Evolutionary conservation across 1,140 invertebrate species (phyloP), one percentile per base, ranked within the genome.

Genomic region (Ceratina calcarata): DNA sequence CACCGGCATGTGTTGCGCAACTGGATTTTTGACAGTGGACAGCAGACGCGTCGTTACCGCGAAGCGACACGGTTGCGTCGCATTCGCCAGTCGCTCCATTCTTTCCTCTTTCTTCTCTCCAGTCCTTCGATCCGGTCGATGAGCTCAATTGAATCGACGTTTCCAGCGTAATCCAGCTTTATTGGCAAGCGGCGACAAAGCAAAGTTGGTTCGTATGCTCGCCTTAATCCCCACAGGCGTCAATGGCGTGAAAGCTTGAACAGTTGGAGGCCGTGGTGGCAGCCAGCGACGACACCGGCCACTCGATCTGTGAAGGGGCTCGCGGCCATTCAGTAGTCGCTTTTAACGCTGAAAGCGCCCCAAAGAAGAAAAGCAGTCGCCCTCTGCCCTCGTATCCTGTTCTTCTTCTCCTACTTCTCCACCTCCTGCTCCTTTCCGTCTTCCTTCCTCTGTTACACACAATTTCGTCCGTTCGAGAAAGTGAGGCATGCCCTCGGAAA

Each of bases 191-290:
- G 18, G 18, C 61, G 66, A 81, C 79, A 81, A 81, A 81, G 74
- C 65, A 68, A 62, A 70, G 68, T 22, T 75, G 65, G 67, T 70
- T 76, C 68, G 67, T 84, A 72, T 61, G 65, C 80, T 22, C 83
- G 69, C 80, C 72, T 85, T 84, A 79, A 86, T 80, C 80, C 73
- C 45, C 64, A 53, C 32, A 18, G 65, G 37, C 66, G 81, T 86
- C 77, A 86, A 86, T 83, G 71, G 81, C 78, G 77, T 67, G 81
- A 86, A 78, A 86, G 83, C 81, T 86, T 86, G 37, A 86, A 70
- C 84, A 65, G 77, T 83, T 81, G 49, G 74, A 75, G 55, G 16
- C 55, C 45, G 51, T 60, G 55, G 37, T 45, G 37, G 57, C 51
- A 49, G 45, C 45, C 22, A 67, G 45, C 61, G 78, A 64, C 77